A percentile compares a stretch with the other conserved stretches of the same genome.
These are phyloP conservation scores for Agrochola lychnidis DNA, from an alignment of 2,888 invertebrate species.

Conservation along the genomic window DNA sequence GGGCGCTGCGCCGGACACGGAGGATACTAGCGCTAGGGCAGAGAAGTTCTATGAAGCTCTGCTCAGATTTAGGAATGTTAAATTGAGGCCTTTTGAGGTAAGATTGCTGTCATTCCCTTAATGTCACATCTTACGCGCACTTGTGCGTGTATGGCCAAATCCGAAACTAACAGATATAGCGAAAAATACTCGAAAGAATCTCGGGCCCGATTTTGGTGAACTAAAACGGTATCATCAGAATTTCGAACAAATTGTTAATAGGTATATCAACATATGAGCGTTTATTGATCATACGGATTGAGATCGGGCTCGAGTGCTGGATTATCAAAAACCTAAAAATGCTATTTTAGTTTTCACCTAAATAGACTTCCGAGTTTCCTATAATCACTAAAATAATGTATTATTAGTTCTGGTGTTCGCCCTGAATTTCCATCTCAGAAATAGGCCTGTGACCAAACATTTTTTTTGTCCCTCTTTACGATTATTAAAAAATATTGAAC, in stretches of 20 bases:
- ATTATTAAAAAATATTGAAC: no score
- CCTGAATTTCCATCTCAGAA: background rate
- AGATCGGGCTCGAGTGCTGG: background rate
- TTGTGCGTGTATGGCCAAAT: background rate
- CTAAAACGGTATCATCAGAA: background rate
- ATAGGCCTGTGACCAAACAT: no score
- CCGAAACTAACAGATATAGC: background rate
- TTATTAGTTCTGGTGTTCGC: background rate
- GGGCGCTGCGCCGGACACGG: slow-evolving; percentile 93
- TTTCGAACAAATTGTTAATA: no score
- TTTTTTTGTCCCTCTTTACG: no score
- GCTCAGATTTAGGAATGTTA: slow-evolving; percentile 96
- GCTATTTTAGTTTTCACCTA: background rate
- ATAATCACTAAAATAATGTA: background rate
- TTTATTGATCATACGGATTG: background rate
- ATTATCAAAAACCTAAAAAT: background rate
- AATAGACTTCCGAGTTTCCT: background rate
- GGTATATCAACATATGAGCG: background rate
- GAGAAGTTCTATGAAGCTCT: slow-evolving; percentile 97
- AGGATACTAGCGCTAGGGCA: slow-evolving; percentile 95
- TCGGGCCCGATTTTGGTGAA: background rate
- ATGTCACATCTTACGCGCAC: background rate
- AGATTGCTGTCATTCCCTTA: background rate
- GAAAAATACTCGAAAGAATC: background rate
- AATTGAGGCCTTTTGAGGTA: slow-evolving; percentile 95